Conservation (phyloP, 2,888 invertebrate species). For the Pollenia griseotomentosa region DNA sequence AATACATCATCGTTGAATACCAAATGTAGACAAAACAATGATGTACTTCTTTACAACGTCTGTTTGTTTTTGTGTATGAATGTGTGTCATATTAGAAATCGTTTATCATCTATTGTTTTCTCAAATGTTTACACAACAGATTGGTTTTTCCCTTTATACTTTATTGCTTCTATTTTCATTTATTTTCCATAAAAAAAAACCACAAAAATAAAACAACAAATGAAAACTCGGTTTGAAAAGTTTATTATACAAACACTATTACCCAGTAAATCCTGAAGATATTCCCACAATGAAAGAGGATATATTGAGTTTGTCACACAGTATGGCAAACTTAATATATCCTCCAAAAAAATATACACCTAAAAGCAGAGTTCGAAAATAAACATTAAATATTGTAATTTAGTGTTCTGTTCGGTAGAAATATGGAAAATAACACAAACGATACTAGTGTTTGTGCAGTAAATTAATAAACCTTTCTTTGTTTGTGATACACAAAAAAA, state of each 20-base stretch:
- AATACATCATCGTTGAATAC: constrained; percentile 67
- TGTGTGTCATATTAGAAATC: constrained; percentile 53
- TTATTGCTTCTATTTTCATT: constrained; percentile 8
- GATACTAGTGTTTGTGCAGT: no score
- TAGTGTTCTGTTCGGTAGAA: no score
- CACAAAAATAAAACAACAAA: constrained; percentile 4
- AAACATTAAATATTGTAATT: no score
- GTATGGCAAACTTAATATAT: no score
- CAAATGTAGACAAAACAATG: constrained; percentile 50
- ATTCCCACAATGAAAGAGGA: background rate
- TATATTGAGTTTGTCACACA: no score
- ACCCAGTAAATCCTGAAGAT: background rate
- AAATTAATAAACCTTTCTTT: no score
- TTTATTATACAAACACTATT: constrained; percentile 24
- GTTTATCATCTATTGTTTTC: constrained; percentile 64
- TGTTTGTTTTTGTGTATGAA: constrained; percentile 9
- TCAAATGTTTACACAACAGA: constrained; percentile 70
- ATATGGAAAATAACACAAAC: no score
- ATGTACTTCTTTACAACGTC: background rate
- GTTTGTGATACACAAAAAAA: no score
- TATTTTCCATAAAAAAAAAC: constrained; percentile 21
- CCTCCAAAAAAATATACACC: no score
- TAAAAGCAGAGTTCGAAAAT: no score
- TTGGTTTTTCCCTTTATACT: constrained; percentile 38
- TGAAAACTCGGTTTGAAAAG: background rate